Evolutionary conservation across 2,888 invertebrate species (phyloP).

Genomic region (Seira ritae): DNA sequence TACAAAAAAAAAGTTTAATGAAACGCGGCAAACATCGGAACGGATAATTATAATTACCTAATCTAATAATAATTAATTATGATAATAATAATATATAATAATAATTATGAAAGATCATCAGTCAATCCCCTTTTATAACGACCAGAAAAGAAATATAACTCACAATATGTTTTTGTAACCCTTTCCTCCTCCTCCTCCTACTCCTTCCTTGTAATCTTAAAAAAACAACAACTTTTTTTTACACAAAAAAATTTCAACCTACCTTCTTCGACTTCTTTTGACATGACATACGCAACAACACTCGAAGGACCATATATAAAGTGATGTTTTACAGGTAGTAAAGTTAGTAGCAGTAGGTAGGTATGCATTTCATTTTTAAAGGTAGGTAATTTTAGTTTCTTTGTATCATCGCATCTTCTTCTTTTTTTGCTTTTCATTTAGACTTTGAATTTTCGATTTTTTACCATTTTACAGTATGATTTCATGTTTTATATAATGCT

Average conservation of each 20-base stretch:
- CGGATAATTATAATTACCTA: conserved; percentile 26
- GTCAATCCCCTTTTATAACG: conserved; percentile 66
- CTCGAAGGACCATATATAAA: background rate
- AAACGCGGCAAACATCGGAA: conserved; percentile 46
- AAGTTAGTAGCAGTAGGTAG: too few relatives aligned
- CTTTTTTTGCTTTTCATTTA: background rate
- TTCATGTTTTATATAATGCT: too few relatives aligned
- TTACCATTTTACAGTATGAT: background rate
- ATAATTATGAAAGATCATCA: conserved; percentile 65
- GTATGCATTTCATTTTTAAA: too few relatives aligned
- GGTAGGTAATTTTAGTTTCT: conserved; percentile 12
- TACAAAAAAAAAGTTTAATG: conserved; percentile 8
- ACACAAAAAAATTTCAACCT: background rate
- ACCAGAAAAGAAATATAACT: conserved; percentile 68
- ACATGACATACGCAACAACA: too few relatives aligned
- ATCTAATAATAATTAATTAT: conserved; percentile 36
- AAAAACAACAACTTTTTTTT: conserved; percentile 17
- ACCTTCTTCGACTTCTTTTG: background rate
- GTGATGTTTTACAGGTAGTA: background rate
- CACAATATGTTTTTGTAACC: conserved; percentile 63
- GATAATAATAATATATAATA: conserved; percentile 35
- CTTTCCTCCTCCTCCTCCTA: conserved; percentile 38
- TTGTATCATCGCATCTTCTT: background rate
- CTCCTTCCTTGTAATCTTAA: conserved; percentile 11
- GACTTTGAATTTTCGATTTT: conserved; percentile 8